These are phyloP conservation scores for Drosophila buzzatii DNA, from an alignment of 2,888 invertebrate species.

Conservation along the genomic window DNA sequence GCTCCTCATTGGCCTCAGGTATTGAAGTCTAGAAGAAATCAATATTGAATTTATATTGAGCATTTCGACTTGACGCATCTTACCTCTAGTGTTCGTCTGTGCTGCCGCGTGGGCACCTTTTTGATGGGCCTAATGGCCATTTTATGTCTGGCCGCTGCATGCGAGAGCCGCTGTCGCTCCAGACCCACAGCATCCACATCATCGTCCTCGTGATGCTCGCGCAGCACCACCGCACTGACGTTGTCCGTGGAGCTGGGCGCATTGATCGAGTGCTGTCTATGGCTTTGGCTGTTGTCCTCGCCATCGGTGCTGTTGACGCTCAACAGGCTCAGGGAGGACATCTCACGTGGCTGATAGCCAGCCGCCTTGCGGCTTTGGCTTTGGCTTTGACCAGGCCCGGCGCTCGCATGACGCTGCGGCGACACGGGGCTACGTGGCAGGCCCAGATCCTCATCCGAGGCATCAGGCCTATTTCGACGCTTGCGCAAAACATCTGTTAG, in stretches of 20 bases:
- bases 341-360: constrained; percentile 54
- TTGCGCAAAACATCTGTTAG: constrained; percentile 90
- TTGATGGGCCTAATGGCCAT: constrained; percentile 91
- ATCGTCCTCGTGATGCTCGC: constrained; percentile 67
- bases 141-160: constrained; percentile 92
- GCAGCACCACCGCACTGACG: constrained; percentile 65
- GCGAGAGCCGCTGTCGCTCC: constrained; percentile 88
- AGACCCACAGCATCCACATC: constrained; percentile 82
- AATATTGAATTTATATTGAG: too few species aligned
- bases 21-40: constrained; percentile 87
- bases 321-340: constrained; percentile 87
- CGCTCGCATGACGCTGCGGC: constrained; percentile 86
- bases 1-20: constrained; percentile 92
- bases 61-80: too few species aligned
- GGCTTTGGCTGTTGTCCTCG: constrained; percentile 66
- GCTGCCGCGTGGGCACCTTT: constrained; percentile 90
- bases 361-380: constrained; percentile 29
- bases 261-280: constrained; percentile 54
- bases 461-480: constrained; percentile 89
- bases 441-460: constrained; percentile 91
- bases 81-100: constrained; percentile 87
- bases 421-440: constrained; percentile 91
- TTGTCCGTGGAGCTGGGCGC: constrained; percentile 67
- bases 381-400: constrained; percentile 10
- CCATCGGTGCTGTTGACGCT: constrained; percentile 89